Evolutionary conservation across 2,888 invertebrate species (phyloP).

Genomic region (Phengaris alcon): DNA sequence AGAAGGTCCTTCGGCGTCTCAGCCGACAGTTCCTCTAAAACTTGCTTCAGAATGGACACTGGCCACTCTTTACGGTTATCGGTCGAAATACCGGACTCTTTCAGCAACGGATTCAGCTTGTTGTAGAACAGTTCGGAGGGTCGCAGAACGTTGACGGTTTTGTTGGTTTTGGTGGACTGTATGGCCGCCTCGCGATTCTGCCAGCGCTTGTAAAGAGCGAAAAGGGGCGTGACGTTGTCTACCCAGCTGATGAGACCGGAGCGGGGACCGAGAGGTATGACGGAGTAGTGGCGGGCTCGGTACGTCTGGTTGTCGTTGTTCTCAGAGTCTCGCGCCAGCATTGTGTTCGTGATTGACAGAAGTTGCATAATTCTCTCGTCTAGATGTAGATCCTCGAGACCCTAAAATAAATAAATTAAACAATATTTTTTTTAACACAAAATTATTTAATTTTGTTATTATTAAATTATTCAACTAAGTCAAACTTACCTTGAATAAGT

Average conservation of each 20-base stretch:
- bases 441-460: background rate
- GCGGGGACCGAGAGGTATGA: constrained; percentile 96
- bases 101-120: constrained; percentile 90
- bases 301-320: constrained; percentile 82
- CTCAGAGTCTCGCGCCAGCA: constrained; percentile 89
- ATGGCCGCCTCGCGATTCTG: constrained; percentile 91
- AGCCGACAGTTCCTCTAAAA: constrained; percentile 88
- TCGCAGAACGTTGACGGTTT: constrained; percentile 81
- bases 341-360: constrained; percentile 94
- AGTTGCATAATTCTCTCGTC: constrained; percentile 99
- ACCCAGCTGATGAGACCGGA: constrained; percentile 99
- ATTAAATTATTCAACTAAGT: background rate
- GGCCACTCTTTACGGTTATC: constrained; percentile 98
- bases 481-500: constrained; percentile 86
- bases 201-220: constrained; percentile 97
- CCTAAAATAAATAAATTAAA: constrained; percentile 54
- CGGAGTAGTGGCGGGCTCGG: constrained; percentile 96
- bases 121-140: constrained; percentile 95
- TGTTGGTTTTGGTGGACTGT: constrained; percentile 67
- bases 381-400: constrained; percentile 97
- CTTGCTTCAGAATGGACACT: constrained; percentile 87
- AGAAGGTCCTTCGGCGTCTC: constrained; percentile 96
- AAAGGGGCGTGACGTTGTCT: constrained; percentile 96
- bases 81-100: constrained; percentile 89
- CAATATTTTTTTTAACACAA: background rate